Base-by-base conservation (phyloP, 2,113 vertebrate species). In the Onychostoma macrolepis region DNA sequence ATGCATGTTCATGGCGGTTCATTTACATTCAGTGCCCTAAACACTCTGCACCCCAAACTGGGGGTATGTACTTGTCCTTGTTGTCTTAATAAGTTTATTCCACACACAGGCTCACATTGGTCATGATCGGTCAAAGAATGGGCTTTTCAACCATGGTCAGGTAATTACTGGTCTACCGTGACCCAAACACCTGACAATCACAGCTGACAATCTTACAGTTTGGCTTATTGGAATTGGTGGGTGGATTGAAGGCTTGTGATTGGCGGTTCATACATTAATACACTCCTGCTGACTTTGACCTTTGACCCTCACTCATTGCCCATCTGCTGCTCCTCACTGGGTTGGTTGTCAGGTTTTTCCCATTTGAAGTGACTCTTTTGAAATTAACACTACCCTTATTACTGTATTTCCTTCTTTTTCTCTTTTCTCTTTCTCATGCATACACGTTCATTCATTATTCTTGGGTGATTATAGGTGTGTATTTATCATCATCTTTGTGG, bases 101-200 rank as follows among this genome's bases (percentile, higher is more conserved):
- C 92, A 91, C 92, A 94, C 90, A 91, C 95, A 96, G 95, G 95
- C 92, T 85, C 28, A 92, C 89, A 86, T 90, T 72, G 87, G 86
- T 85, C 85, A 65, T 21, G 90, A 87, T 79, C 90, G 83, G 43
- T 86, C 93, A 93, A 96, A 93, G 94, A 96, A 95, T 94, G 95
- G 94, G 87, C 91, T 94, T 94, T 95, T 94, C 91, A 93, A 93
- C 91, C 81, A 93, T 75, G 93, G 93, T 93, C 94, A 96, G 95
- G 95, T 96, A 96, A 96, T 91, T 79, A 81, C 81, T 84, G 76
- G 85, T 85, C 76, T 80, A 43, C 85, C 76, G 67, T 90, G 89
- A 90, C 74, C 85, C 80, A 88, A 50, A 89, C 86, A 89, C 87
- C 87, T 76, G 69, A 75, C 87, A 82, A 43, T 88, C 41, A 74